Percentiles rank a stretch among this genome's conserved stretches.
phyloP scores from a whole-genome alignment of 2,113 vertebrate species.

The Xiphophorus couchianus region DNA sequence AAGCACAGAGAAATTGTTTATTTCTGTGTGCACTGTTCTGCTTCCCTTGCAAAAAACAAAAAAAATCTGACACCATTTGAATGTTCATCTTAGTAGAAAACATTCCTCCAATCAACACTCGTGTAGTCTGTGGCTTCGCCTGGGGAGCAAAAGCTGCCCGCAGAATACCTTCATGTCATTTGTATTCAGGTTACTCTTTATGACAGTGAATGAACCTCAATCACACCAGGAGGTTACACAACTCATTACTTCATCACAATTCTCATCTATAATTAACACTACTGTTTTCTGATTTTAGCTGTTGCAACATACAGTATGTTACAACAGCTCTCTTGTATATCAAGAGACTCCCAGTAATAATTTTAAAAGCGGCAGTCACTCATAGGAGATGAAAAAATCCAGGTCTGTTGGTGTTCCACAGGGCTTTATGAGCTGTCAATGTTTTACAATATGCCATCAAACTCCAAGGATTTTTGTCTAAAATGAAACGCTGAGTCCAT shows the following conservation, averaged over 20 bases:
- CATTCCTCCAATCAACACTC: conserved; percentile 15
- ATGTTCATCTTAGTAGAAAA: conserved; percentile 33
- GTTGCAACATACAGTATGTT: conserved; percentile 14
- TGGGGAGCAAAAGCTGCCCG: conserved; percentile 25
- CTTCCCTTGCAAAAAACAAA: not conserved
- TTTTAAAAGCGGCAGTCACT: conserved; percentile 47
- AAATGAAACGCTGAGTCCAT: conserved; percentile 1
- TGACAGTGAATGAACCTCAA: conserved; percentile 18
- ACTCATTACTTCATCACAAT: conserved; percentile 37
- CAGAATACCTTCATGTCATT: conserved; percentile 46
- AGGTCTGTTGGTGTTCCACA: conserved; percentile 13
- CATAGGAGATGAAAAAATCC: conserved; percentile 40
- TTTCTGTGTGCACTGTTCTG: conserved; percentile 15
- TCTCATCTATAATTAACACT: conserved; percentile 30
- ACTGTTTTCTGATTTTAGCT: conserved; percentile 32
- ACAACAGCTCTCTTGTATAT: not conserved
- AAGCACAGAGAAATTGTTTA: not conserved
- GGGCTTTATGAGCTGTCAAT: conserved; percentile 41
- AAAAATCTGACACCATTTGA: conserved; percentile 24
- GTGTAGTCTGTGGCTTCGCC: conserved; percentile 43
- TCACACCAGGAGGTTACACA: conserved; percentile 34
- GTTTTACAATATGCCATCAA: conserved; percentile 34
- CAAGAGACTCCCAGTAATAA: conserved; percentile 27
- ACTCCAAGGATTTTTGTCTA: conserved; percentile 31
- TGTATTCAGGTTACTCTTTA: conserved; percentile 35